These are phyloP conservation scores for Pollenia amentaria DNA, from an alignment of 2,888 invertebrate genomes.

Conservation along the genomic window DNA sequence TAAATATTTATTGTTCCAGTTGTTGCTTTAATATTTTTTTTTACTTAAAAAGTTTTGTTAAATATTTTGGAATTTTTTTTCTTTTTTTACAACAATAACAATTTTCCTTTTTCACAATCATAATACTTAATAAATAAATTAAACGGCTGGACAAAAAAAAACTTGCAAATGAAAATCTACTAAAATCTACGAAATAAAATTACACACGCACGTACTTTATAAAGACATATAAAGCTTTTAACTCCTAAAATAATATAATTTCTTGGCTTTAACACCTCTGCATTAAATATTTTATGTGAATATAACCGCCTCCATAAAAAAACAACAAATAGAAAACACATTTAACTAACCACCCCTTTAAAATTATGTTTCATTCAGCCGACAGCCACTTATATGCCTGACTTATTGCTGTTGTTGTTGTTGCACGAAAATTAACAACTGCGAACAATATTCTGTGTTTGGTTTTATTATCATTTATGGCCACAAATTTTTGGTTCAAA, in stretches of 20 bases:
- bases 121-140: constrained; percentile 6
- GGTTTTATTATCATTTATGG: constrained; percentile 50
- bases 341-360: constrained; percentile 9
- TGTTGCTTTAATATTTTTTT: too few relatives aligned
- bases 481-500: constrained; percentile 43
- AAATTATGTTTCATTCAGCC: constrained; percentile 20
- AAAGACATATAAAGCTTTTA: constrained; percentile 13
- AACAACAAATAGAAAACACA: background rate
- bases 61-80: background rate
- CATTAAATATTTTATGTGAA: constrained; percentile 43
- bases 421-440: constrained; percentile 29
- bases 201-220: background rate
- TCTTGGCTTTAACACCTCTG: constrained; percentile 52
- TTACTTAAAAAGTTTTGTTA: background rate
- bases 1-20: too few relatives aligned
- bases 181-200: background rate
- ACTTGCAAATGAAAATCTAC: background rate
- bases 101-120: constrained; percentile 7
- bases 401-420: constrained; percentile 33
- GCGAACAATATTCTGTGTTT: constrained; percentile 16
- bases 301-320: background rate
- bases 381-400: constrained; percentile 58
- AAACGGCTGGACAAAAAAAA: constrained; percentile 18
- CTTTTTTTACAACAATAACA: too few relatives aligned
- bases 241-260: constrained; percentile 34